Percentiles rank a stretch among this genome's conserved stretches.
Evolutionary conservation across 1,140 invertebrate species (phyloP).

Genomic region (Dendrolimus punctatus): DNA sequence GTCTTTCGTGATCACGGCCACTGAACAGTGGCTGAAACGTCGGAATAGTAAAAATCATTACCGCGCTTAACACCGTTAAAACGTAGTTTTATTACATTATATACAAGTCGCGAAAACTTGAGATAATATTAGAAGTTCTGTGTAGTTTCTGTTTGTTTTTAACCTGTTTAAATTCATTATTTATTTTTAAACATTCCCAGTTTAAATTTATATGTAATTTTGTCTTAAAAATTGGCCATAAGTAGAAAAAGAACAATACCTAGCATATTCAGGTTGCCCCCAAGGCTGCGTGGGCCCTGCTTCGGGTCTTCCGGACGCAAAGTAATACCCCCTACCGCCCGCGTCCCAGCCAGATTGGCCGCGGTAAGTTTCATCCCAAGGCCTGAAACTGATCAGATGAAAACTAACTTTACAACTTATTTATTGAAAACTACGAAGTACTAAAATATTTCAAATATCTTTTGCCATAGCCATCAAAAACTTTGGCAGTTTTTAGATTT

Average conservation of each 20-base stretch:
- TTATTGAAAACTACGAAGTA: background rate
- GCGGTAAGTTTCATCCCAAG: slow-evolving; percentile 70
- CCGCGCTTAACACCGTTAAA: too few relatives aligned
- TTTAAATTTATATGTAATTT: too few relatives aligned
- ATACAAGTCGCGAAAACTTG: too few relatives aligned
- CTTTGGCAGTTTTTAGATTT: background rate
- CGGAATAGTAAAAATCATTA: too few relatives aligned
- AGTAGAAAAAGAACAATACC: slow-evolving; percentile 16
- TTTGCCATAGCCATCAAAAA: background rate
- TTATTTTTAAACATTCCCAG: too few relatives aligned
- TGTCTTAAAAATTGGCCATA: too few relatives aligned
- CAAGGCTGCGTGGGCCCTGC: slow-evolving; percentile 28
- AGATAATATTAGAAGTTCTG: too few relatives aligned
- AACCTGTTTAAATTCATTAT: too few relatives aligned
- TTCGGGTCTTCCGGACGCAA: slow-evolving; percentile 65
- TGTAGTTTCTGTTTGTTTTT: too few relatives aligned
- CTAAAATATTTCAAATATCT: background rate
- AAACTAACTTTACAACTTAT: background rate
- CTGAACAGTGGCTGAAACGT: too few relatives aligned
- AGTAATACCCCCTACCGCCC: slow-evolving; percentile 72
- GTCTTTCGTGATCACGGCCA: too few relatives aligned
- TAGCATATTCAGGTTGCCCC: slow-evolving; percentile 41
- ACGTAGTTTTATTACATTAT: too few relatives aligned
- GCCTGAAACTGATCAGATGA: slow-evolving; percentile 55
- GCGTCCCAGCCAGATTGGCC: slow-evolving; percentile 68